phyloP scores from a whole-genome alignment of 1,140 invertebrate genomes.

The Drosophila nannoptera region DNA sequence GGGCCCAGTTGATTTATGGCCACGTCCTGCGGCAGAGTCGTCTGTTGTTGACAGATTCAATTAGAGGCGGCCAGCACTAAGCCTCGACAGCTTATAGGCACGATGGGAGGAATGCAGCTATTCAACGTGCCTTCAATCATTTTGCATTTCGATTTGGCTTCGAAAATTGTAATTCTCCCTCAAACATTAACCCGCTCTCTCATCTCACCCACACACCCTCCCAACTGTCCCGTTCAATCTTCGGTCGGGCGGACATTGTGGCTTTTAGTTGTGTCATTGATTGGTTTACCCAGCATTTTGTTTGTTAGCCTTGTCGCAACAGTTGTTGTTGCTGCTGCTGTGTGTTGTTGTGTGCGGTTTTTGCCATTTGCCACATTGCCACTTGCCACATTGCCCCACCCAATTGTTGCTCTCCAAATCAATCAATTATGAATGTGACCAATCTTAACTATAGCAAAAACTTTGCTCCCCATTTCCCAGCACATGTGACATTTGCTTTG shows the following conservation, averaged over 20 bases:
- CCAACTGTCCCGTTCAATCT: slow-evolving; percentile 39
- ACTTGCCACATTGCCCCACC: slow-evolving; percentile 15
- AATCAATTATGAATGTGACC: slow-evolving; percentile 69
- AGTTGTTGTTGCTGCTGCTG: slow-evolving; percentile 1
- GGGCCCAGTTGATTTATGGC: slow-evolving; percentile 59
- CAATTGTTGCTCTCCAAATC: slow-evolving; percentile 70
- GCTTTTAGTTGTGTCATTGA: slow-evolving; percentile 74
- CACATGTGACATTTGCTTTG: not conserved
- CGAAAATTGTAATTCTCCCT: slow-evolving; percentile 48
- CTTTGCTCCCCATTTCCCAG: not conserved
- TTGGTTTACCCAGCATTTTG: slow-evolving; percentile 73
- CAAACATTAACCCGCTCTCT: not conserved
- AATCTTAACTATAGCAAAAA: slow-evolving; percentile 53
- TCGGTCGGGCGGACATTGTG: slow-evolving; percentile 53
- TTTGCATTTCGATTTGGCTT: slow-evolving; percentile 46
- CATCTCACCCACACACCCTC: slow-evolving; percentile 11
- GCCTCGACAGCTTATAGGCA: slow-evolving; percentile 5
- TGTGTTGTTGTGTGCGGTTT: slow-evolving; percentile 39
- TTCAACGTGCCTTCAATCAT: slow-evolving; percentile 21
- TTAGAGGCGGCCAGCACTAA: slow-evolving; percentile 46
- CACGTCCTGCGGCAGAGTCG: slow-evolving; percentile 20
- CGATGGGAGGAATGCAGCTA: not conserved
- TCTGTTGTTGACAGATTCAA: slow-evolving; percentile 73
- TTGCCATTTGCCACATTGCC: slow-evolving; percentile 38
- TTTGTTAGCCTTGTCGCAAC: slow-evolving; percentile 50